Percentiles rank a stretch among this genome's conserved stretches.
These are phyloP conservation scores for Pelagia noctiluca DNA, from an alignment of 30 jellyfish, hydroid and myxozoan species.

Conservation along the genomic window DNA sequence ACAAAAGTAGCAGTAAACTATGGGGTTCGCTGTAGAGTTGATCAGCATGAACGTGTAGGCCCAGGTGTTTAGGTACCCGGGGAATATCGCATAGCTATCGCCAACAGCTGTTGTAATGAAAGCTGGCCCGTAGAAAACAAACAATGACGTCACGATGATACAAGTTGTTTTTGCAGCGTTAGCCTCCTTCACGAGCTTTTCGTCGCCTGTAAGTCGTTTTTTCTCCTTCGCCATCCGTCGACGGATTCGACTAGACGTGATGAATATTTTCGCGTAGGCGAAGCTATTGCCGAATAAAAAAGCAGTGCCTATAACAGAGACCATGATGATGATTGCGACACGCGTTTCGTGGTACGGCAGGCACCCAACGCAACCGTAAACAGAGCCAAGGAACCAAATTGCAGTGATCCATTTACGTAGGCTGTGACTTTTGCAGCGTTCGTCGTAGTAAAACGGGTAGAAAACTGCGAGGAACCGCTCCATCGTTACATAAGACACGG, in stretches of 20 bases:
- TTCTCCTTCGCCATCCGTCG: slow-evolving; percentile 47
- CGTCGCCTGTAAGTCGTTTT: slow-evolving; percentile 58
- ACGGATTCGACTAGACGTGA: slow-evolving; percentile 41
- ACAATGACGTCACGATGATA: slow-evolving; percentile 52
- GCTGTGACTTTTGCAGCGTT: slow-evolving; percentile 50
- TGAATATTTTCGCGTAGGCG: slow-evolving; percentile 67
- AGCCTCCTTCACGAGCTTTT: slow-evolving; percentile 63
- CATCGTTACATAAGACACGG: slow-evolving; percentile 63
- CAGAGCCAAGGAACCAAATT: slow-evolving; percentile 41
- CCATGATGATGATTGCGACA: slow-evolving; percentile 37
- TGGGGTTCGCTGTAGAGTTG: slow-evolving; percentile 70
- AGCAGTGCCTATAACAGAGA: slow-evolving; percentile 51
- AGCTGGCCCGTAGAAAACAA: slow-evolving; percentile 58
- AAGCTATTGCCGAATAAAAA: slow-evolving; percentile 58
- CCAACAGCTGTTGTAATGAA: slow-evolving; percentile 62
- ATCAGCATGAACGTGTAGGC: slow-evolving; percentile 69
- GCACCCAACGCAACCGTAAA: slow-evolving; percentile 57
- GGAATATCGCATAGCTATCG: slow-evolving; percentile 15
- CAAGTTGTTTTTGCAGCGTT: slow-evolving; percentile 71
- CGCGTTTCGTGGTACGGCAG: slow-evolving; percentile 42
- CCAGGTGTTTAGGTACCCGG: slow-evolving; percentile 62
- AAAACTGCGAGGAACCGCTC: slow-evolving; percentile 70
- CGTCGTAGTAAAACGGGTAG: slow-evolving; percentile 64
- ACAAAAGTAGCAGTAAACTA: slow-evolving; percentile 68
- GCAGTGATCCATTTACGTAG: slow-evolving; percentile 33